Evolutionary conservation across 2,797 vertebrate genomes (phyloP).

Genomic region (Aulostomus chinensis): DNA sequence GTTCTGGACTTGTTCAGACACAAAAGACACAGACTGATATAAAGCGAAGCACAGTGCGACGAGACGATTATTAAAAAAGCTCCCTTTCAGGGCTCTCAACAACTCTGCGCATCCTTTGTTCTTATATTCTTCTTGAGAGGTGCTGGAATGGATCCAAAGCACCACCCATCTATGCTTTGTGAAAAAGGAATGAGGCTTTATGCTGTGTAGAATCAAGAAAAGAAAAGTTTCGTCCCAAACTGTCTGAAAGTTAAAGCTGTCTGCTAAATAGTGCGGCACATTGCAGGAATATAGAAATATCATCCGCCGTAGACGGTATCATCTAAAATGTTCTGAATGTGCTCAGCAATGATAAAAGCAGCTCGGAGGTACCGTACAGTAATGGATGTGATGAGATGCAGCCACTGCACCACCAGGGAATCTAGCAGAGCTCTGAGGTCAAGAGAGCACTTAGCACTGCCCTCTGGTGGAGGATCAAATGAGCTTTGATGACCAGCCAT

Average conservation of each 20-base stretch:
- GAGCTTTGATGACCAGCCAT: slow-evolving; percentile 38
- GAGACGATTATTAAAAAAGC: slow-evolving; percentile 28
- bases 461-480: slow-evolving; percentile 68
- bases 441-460: slow-evolving; percentile 63
- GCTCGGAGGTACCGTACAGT: slow-evolving; percentile 2
- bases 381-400: slow-evolving; percentile 8
- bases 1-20: slow-evolving; percentile 16
- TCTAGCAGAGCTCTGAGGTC: slow-evolving; percentile 48
- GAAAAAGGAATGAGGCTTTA: slow-evolving; percentile 19
- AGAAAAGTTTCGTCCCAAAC: slow-evolving; percentile 23
- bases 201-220: background rate
- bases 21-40: slow-evolving; percentile 25
- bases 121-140: slow-evolving; percentile 23
- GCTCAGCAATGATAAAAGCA: slow-evolving; percentile 3
- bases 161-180: slow-evolving; percentile 8
- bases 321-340: background rate
- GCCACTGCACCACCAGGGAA: slow-evolving; percentile 8
- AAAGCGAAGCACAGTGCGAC: slow-evolving; percentile 33
- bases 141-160: slow-evolving; percentile 36
- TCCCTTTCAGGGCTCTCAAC: slow-evolving; percentile 22
- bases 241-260: slow-evolving; percentile 21
- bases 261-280: background rate
- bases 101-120: slow-evolving; percentile 23
- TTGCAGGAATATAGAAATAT: slow-evolving; percentile 7
- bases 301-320: background rate